A percentile compares a stretch with the other conserved stretches of the same genome.
These are phyloP conservation scores for Patagioenas fasciata DNA, from an alignment of 2,113 vertebrate species.

Conservation along the genomic window DNA sequence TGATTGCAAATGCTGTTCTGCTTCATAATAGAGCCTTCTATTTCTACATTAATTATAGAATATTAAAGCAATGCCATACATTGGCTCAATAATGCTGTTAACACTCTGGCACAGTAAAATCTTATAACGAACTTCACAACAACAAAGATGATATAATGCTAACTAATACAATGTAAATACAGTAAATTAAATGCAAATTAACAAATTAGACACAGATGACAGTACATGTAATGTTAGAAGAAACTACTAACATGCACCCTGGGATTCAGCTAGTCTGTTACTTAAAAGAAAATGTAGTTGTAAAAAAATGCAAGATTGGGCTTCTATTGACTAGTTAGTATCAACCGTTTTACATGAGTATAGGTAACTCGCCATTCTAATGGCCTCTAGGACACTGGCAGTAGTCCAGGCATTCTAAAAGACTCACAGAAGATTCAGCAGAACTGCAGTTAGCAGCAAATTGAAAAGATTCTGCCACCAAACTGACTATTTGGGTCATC, in stretches of 20 bases:
- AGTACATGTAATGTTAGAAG: neutral
- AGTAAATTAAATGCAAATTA: neutral
- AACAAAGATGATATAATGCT: neutral
- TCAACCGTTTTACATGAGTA: neutral
- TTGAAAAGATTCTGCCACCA: neutral
- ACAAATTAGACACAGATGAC: neutral
- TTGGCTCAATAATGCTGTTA: neutral
- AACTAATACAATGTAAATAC: neutral
- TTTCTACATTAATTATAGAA: constrained; percentile 14
- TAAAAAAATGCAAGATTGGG: neutral
- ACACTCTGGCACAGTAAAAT: neutral
- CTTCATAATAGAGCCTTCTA: neutral
- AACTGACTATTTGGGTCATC: neutral
- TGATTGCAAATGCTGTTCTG: constrained; percentile 33
- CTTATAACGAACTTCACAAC: neutral
- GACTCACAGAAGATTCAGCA: neutral
- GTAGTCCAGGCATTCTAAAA: neutral
- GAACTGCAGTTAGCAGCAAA: neutral
- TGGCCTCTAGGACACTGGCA: neutral
- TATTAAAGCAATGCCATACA: neutral
- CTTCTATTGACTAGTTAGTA: neutral
- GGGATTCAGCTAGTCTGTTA: neutral
- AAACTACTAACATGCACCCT: neutral
- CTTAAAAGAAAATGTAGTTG: neutral
- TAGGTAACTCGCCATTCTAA: neutral